Base-by-base conservation (phyloP, 2,797 vertebrate species). In the Heterohyrax brucei region DNA sequence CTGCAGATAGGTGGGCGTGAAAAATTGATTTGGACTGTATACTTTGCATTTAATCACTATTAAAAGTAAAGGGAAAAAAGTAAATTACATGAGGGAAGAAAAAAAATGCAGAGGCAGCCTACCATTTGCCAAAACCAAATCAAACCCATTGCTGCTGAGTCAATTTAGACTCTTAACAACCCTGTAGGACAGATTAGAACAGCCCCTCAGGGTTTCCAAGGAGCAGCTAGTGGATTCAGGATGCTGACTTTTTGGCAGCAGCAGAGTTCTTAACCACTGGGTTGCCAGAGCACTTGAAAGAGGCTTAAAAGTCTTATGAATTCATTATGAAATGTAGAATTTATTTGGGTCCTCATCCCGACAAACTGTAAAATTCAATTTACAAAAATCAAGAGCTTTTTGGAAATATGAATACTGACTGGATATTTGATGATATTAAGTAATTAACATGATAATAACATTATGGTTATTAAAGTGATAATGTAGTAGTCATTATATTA, bases 301-400 rank as follows among this genome's bases (percentile, higher is more conserved):
- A 83, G 22, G 19, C 28, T 75, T 77, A 66, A 73, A 79, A 90
- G 22, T 30, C 46, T 5, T 30, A 73, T 30, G 26, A n/a, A 44
- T 13, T 73, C 48, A 80, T 76, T 59, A 46, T 39, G 50, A 9
- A 10, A 44, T 61, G 44, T 64, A 21, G 26, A 88, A 33, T 18
- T 94, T 61, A 59, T n/a, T 39, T 89, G 68, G 50, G 56, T 28
- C 6, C 53, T 28, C 30, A 88, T 79, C 48, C 75, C 64, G 73
- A 73, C 33, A 73, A 78, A 75, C 18, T 44, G 3, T 39, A 87
- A 89, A 56, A 89, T 87, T 59, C 39, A 89, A 94, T 70, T 95
- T 70, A 61, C 26, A 28, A 53, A 64, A 89, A 89, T 78, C 53
- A 88, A 26, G 21, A 92, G 28, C 39, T 46, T 46, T 48, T 6